Conservation (phyloP, 2,113 vertebrate genomes). For the Tragelaphus strepsiceros region DNA sequence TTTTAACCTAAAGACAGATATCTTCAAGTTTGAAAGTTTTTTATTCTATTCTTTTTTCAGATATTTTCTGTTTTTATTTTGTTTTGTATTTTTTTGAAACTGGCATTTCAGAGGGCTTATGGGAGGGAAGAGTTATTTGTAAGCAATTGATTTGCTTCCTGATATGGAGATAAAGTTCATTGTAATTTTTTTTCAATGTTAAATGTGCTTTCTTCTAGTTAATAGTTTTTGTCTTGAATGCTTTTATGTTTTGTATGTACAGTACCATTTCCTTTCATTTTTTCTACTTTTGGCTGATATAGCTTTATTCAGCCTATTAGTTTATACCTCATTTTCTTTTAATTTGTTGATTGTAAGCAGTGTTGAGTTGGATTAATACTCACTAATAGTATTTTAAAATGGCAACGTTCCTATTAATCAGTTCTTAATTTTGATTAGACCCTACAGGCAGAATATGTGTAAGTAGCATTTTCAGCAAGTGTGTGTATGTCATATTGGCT, state of each 20-base stretch:
- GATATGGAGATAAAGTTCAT: not conserved
- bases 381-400: not conserved
- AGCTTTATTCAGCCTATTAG: not conserved
- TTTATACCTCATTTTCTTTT: not conserved
- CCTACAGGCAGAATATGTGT: not conserved
- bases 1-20: not conserved
- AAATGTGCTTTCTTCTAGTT: not conserved
- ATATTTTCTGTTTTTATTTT: not conserved
- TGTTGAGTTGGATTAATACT: not conserved
- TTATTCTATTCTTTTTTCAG: not conserved
- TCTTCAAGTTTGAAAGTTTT: not conserved
- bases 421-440: not conserved
- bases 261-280: not conserved
- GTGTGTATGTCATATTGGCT: not conserved
- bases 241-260: not conserved
- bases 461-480: not conserved
- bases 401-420: not conserved
- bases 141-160: not conserved
- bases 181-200: not conserved
- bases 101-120: not conserved
- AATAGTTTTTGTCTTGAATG: not conserved
- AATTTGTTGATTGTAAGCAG: not conserved
- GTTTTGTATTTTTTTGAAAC: not conserved
- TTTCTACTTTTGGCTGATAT: not conserved
- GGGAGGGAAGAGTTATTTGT: not conserved